phyloP scores from a whole-genome alignment of 2,113 vertebrate genomes.

The Pteruthius melanotis region DNA sequence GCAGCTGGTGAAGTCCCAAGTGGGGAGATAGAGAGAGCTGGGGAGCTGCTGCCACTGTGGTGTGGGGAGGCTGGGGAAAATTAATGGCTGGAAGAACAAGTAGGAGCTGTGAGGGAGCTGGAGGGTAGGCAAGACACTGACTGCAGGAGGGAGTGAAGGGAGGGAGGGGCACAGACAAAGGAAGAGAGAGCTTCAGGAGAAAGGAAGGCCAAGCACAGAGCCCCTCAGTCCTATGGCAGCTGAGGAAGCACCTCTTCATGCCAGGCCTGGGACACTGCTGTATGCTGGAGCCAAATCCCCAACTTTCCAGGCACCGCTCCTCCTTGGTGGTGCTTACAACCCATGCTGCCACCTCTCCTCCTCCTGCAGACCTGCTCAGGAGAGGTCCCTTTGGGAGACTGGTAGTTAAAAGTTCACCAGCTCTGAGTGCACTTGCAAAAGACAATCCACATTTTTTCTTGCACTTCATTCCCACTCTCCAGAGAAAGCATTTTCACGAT shows the following conservation, averaged over 20 bases:
- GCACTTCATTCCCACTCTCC: background rate
- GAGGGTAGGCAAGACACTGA: fast-evolving
- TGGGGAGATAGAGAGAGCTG: background rate
- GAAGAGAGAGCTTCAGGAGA: background rate
- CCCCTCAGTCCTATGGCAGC: background rate
- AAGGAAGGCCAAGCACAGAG: background rate
- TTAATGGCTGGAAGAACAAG: background rate
- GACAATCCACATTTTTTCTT: background rate
- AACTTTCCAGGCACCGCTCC: background rate
- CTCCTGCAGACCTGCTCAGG: background rate
- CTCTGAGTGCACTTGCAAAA: background rate
- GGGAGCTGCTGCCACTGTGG: background rate
- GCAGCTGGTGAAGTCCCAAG: background rate
- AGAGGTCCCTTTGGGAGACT: background rate
- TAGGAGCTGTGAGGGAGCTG: fast-evolving
- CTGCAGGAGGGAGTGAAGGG: background rate
- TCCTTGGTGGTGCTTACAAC: background rate
- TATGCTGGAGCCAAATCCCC: fast-evolving
- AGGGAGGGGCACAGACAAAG: background rate
- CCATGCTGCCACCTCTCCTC: background rate
- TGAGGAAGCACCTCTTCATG: background rate
- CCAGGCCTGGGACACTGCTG: background rate
- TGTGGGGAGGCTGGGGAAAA: background rate
- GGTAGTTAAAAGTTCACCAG: background rate
- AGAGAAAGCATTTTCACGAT: background rate